phyloP scores from a whole-genome alignment of 2,888 invertebrate genomes.

The Endotricha flammealis region DNA sequence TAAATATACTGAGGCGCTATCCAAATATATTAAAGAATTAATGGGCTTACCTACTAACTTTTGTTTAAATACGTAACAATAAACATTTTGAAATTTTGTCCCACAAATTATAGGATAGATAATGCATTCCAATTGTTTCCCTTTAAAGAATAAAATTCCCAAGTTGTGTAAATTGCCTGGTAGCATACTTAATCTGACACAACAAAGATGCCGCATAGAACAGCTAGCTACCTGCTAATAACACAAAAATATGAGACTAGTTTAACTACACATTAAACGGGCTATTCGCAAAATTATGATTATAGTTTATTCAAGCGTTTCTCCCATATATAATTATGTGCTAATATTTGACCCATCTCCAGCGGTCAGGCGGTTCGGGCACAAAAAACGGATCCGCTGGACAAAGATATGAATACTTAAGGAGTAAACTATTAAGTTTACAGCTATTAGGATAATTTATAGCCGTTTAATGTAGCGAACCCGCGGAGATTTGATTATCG shows the following conservation, averaged over 20 bases:
- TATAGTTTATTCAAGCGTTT: slow-evolving; percentile 22
- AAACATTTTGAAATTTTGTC: too few relatives aligned
- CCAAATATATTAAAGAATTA: too few relatives aligned
- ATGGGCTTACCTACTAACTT: too few relatives aligned
- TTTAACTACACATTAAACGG: slow-evolving; percentile 7
- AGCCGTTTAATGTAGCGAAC: slow-evolving; percentile 66
- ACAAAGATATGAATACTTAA: slow-evolving; percentile 38
- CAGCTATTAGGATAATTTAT: slow-evolving; percentile 75
- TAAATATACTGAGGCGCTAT: too few relatives aligned
- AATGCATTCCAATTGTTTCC: too few relatives aligned
- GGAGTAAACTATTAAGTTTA: slow-evolving; percentile 58
- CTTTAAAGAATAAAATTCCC: too few relatives aligned
- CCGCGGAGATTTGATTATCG: slow-evolving; percentile 69
- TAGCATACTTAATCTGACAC: too few relatives aligned
- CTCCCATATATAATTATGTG: slow-evolving; percentile 27
- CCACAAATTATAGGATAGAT: too few relatives aligned
- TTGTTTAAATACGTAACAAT: too few relatives aligned
- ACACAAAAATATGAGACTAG: slow-evolving; percentile 4
- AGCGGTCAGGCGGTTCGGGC: slow-evolving; percentile 37
- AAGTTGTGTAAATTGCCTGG: neutral
- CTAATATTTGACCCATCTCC: slow-evolving; percentile 40
- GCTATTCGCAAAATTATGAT: slow-evolving; percentile 26
- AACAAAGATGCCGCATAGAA: too few relatives aligned
- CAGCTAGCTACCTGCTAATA: slow-evolving; percentile 1
- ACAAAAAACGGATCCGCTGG: slow-evolving; percentile 28